Evolutionary conservation across 2,888 invertebrate species (phyloP).

Genomic region (Tetragonisca angustula): DNA sequence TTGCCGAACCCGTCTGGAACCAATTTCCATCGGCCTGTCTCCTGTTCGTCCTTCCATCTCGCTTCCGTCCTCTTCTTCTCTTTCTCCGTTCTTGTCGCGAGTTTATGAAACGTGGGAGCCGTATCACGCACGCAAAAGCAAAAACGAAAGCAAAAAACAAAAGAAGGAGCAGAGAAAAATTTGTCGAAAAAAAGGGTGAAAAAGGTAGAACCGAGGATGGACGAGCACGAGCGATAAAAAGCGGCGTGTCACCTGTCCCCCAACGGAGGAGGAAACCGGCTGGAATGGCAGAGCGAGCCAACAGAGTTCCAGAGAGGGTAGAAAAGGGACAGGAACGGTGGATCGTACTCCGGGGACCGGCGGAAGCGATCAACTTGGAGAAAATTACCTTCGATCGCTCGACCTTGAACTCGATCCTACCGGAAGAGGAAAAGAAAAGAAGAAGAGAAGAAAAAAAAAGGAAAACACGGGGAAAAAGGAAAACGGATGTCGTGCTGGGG

Average conservation of each 20-base stretch:
- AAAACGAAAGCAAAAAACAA: not conserved
- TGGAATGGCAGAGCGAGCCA: not conserved
- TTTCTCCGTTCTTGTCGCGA: slow-evolving; percentile 24
- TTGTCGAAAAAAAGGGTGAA: not conserved
- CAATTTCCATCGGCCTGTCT: slow-evolving; percentile 65
- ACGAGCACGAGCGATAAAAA: slow-evolving; percentile 26
- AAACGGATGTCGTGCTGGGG: slow-evolving; percentile 2
- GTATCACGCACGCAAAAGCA: not conserved
- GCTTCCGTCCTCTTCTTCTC: not conserved
- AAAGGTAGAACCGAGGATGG: not conserved
- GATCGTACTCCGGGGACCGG: slow-evolving; percentile 64
- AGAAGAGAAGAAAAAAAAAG: slow-evolving; percentile 9
- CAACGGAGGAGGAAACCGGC: not conserved
- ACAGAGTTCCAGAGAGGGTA: not conserved
- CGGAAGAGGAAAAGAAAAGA: slow-evolving; percentile 32
- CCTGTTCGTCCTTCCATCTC: slow-evolving; percentile 2
- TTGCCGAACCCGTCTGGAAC: slow-evolving; percentile 48
- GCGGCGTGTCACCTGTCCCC: slow-evolving; percentile 12
- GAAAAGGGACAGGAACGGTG: slow-evolving; percentile 20
- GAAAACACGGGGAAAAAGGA: not conserved
- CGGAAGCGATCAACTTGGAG: slow-evolving; percentile 63
- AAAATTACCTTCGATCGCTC: slow-evolving; percentile 70
- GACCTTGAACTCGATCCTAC: slow-evolving; percentile 67
- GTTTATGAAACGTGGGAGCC: slow-evolving; percentile 44
- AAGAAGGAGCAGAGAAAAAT: not conserved